Base-by-base conservation (phyloP, 2,113 vertebrate species). In the Plecotus auritus region DNA sequence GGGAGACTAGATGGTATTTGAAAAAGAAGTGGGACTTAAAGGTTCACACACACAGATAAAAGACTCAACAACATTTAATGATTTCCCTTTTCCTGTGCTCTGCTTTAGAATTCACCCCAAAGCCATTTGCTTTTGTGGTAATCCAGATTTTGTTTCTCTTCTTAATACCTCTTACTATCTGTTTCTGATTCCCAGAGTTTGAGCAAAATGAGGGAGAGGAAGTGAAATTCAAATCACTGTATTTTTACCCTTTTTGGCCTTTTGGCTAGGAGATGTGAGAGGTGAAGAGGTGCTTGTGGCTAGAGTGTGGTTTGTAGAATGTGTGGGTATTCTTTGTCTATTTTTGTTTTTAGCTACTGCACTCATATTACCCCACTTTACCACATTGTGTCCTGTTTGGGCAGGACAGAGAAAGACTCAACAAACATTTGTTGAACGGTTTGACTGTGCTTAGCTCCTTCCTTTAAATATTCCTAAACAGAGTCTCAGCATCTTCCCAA, bases 21-120 rank as follows among this genome's bases (percentile, higher is more conserved):
- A 40, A 64, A 92, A 89, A 61, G 40, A 93, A 93, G 22, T 66
- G 51, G 35, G 40, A 87, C 35, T 87, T 81, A 80, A 83, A 95
- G 56, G 47, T 49, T 61, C 69, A 45, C 1, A 56, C 37, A 76
- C 13, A 61, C 1, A 92, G 30, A 74, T 40, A 40, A 49, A 90
- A 66, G 59, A 28, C 26, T 28, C 45, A 51, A 32, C 88, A 76
- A 66, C 11, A 93, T n/a, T 90, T 88, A 84, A 85, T 74, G 32
- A 47, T 88, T 81, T 92, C 84, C 88, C 76, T 78, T 90, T 90
- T 94, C 94, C 93, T 37, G 18, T 73, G 94, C 72, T 88, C 80
- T 89, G 76, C 70, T 90, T 93, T 47, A 76, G 51, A 89, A 95
- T 90, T 95, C 67, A 81, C 85, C 80, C 70, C 42, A 90, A 93